Conservation (phyloP, 2,888 invertebrate genomes). For the Platyscelio sp. region DNA sequence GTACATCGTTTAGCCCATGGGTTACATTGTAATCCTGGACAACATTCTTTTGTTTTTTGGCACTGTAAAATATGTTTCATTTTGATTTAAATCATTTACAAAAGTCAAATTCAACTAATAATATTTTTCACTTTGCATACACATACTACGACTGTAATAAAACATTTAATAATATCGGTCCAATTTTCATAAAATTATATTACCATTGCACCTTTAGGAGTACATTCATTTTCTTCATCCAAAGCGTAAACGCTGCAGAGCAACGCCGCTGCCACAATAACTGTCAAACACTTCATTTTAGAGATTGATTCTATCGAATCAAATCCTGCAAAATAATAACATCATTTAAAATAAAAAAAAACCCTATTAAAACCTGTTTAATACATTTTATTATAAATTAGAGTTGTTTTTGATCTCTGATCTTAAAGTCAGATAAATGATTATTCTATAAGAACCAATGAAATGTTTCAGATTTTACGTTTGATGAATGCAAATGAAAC, state of each 20-base stretch:
- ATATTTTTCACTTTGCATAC: no score
- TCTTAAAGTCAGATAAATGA: no score
- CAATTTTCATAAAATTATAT: slow-evolving; percentile 3
- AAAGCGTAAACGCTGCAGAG: background rate
- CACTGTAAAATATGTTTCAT: slow-evolving; percentile 45
- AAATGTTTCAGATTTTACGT: no score
- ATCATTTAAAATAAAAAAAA: background rate
- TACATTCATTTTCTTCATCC: slow-evolving; percentile 23
- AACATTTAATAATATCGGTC: no score
- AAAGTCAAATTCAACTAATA: no score
- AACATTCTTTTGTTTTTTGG: slow-evolving; percentile 33
- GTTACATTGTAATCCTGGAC: slow-evolving; percentile 47
- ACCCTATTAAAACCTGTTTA: no score
- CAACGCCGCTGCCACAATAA: slow-evolving; percentile 16
- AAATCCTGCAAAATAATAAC: slow-evolving; percentile 44
- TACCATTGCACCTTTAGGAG: slow-evolving; percentile 44
- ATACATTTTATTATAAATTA: no score
- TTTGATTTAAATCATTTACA: background rate
- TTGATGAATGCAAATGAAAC: no score
- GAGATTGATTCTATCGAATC: slow-evolving; percentile 52
- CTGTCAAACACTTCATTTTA: slow-evolving; percentile 45
- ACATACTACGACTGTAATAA: no score
- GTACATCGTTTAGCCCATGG: slow-evolving; percentile 51
- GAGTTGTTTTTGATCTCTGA: no score
- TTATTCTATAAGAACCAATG: no score